phyloP scores from a whole-genome alignment of 2,888 invertebrate genomes.

The Holacanthella duospinosa region DNA sequence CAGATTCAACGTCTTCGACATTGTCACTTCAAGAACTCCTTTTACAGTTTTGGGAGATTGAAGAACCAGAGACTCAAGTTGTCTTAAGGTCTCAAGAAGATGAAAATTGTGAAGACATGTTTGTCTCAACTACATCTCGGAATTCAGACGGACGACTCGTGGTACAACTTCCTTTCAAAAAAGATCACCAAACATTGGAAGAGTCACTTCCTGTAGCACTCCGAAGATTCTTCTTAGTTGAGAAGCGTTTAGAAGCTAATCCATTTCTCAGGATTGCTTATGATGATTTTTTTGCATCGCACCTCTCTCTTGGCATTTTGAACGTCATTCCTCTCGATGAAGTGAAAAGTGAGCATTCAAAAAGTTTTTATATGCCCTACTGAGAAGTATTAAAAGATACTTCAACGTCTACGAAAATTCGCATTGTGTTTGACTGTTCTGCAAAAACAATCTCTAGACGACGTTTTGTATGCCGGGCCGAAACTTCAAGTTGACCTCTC shows the following conservation, averaged over 20 bases:
- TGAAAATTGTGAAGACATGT: background rate
- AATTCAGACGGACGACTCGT: background rate
- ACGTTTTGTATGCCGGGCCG: background rate
- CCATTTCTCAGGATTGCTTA: background rate
- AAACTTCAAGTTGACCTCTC: slow-evolving; percentile 1
- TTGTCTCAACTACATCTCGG: background rate
- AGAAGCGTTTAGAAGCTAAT: background rate
- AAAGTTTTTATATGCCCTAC: background rate
- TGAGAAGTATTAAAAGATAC: background rate
- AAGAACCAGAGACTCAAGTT: slow-evolving; percentile 2
- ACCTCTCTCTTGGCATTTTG: too few species aligned
- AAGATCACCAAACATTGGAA: background rate
- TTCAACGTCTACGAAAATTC: background rate
- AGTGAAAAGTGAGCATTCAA: background rate
- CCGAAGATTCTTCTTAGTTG: background rate
- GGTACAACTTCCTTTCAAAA: slow-evolving; percentile 1
- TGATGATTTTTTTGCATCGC: too few species aligned
- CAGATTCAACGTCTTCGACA: too few species aligned
- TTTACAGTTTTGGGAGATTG: background rate
- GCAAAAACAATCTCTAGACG: background rate
- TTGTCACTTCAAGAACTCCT: too few species aligned
- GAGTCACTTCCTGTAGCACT: too few species aligned
- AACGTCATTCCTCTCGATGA: background rate
- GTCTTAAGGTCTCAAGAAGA: background rate
- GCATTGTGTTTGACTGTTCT: too few species aligned